Conservation (phyloP, 2,888 invertebrate genomes). For the Steinernema hermaphroditum region DNA sequence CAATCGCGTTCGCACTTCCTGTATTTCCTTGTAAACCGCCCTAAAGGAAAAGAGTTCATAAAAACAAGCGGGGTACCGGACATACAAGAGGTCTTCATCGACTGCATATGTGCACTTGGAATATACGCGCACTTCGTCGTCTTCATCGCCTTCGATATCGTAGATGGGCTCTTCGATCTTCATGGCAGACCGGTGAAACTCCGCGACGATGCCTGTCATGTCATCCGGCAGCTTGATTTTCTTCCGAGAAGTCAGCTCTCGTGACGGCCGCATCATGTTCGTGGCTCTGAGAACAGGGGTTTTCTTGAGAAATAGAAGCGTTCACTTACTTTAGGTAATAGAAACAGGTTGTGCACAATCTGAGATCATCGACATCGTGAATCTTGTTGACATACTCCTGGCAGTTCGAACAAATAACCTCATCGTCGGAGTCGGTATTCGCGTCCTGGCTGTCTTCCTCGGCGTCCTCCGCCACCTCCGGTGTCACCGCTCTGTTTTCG, state of each 20-base stretch:
- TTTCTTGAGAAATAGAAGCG: too few species aligned
- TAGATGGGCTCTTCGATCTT: background rate
- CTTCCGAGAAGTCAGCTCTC: background rate
- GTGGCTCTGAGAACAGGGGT: background rate
- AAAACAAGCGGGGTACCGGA: background rate
- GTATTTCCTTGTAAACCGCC: background rate
- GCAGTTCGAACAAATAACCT: background rate
- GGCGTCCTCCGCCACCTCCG: background rate
- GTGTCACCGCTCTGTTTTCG: background rate
- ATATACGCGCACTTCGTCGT: conserved; percentile 1
- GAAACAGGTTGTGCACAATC: background rate
- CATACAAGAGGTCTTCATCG: background rate
- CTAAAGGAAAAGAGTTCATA: background rate
- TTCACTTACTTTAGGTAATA: background rate
- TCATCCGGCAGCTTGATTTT: background rate
- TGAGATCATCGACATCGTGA: background rate
- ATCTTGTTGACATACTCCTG: background rate
- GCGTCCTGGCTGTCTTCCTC: background rate
- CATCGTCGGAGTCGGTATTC: background rate
- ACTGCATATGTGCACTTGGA: background rate
- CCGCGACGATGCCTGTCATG: background rate
- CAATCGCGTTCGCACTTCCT: background rate
- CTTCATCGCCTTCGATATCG: conserved; percentile 2
- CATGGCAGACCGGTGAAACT: background rate
- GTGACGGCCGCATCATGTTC: background rate